Base-by-base conservation (phyloP, 2,888 invertebrate genomes). In the Leptinotarsa haldemani region DNA sequence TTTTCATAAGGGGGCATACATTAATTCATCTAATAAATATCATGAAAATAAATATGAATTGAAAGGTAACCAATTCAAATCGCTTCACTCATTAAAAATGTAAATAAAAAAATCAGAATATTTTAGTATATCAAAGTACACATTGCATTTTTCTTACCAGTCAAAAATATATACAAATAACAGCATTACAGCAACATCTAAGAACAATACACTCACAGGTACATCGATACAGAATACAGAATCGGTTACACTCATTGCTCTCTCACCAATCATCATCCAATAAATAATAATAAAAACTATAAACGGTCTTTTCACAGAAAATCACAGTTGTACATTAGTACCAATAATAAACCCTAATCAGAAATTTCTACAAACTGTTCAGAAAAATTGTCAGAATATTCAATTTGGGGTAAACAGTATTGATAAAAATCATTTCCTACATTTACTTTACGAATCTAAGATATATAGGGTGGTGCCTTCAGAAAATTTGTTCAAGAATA, bases 131-230 rank as follows among this genome's bases (percentile, higher is more conserved):
- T 56, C 30, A 47, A 68, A 68, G 68, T 68, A 68, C 56, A 68
- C 40, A 53, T 68, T 68, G 68, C 56, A 68, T n/a, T 22, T 56
- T 56, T 47, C 47, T 4, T 48, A 46, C 68, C 13, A 68, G 46
- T 68, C 68, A 68, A 68, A 68, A 68, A 56, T 82, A 81, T 83
- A 80, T 82, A 84, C 80, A 81, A 82, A 76, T 81, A 83, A 84
- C 83, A 83, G 81, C 82, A 83, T 83, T 80, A 84, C 84, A 82
- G 82, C 81, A 83, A 84, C 82, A 84, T 82, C 83, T 84, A 84
- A 82, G 82, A 82, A 80, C 80, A 81, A 82, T 82, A 84, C 82
- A 84, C 82, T 82, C 83, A 84, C 83, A 84, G 84, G 84, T 84
- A 84, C 83, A 83, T 81, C 79, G 82, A 83, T 82, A 83, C 82